Evolutionary conservation across 1,140 invertebrate species (phyloP).

Genomic region (Aphaenogaster rudis): DNA sequence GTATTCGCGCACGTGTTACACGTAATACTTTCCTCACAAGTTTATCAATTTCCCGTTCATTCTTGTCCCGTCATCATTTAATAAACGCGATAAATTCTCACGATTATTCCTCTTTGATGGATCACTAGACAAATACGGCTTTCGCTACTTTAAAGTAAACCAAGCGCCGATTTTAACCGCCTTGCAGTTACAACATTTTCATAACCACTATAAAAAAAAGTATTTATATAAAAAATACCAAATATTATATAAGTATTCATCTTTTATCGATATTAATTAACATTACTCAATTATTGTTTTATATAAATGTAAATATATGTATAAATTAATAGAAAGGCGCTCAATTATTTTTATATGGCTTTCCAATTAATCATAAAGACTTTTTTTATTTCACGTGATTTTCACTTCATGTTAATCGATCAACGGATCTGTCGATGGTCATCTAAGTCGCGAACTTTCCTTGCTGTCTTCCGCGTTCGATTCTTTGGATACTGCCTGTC

Average conservation of each 20-base stretch:
- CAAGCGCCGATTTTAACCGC: not conserved
- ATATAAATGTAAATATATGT: constrained; percentile 10
- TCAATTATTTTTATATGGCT: not conserved
- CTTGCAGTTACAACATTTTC: not conserved
- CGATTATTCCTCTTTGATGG: not conserved
- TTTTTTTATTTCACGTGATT: constrained; percentile 40
- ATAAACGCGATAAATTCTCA: not conserved
- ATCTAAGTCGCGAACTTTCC: constrained; percentile 57
- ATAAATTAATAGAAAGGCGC: not conserved
- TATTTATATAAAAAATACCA: constrained; percentile 1
- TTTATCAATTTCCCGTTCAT: constrained; percentile 33
- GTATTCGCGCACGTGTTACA: constrained; percentile 32
- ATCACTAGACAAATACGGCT: not conserved
- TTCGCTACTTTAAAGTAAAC: not conserved
- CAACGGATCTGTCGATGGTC: constrained; percentile 52
- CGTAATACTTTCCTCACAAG: not conserved
- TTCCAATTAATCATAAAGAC: not conserved
- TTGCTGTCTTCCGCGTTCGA: constrained; percentile 62
- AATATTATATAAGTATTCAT: not conserved
- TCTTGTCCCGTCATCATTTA: constrained; percentile 11
- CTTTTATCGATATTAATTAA: not conserved
- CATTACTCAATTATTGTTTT: not conserved
- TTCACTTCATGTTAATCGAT: constrained; percentile 55
- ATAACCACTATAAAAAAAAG: not conserved
- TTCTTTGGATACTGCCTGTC: constrained; percentile 58